These are phyloP conservation scores for Oryzias celebensis DNA, from an alignment of 2,113 vertebrate genomes.

Conservation along the genomic window DNA sequence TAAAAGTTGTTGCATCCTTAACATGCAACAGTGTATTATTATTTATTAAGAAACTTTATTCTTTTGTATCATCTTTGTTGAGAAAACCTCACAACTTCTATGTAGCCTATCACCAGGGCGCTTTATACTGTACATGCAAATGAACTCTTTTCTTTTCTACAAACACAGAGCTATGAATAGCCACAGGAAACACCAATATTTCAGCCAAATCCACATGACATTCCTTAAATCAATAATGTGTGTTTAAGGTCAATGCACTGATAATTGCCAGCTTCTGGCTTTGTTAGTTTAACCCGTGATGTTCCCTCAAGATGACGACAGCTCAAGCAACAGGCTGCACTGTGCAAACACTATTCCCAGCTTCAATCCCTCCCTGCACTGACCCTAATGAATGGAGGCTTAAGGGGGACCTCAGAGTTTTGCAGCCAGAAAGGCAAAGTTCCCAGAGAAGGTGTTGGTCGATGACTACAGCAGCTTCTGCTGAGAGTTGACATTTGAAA, in stretches of 20 bases:
- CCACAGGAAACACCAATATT: background rate
- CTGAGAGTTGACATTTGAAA: constrained; percentile 26
- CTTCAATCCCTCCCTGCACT: constrained; percentile 14
- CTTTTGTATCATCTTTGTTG: too few relatives aligned
- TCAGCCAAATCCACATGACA: background rate
- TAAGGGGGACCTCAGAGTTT: constrained; percentile 28
- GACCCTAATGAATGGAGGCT: constrained; percentile 48
- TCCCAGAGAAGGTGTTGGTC: constrained; percentile 14
- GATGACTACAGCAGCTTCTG: constrained; percentile 21
- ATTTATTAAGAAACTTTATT: too few relatives aligned
- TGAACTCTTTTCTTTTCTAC: background rate
- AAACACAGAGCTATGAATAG: background rate
- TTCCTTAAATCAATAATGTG: constrained; percentile 40
- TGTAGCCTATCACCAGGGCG: background rate
- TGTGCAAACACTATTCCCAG: constrained; percentile 34
- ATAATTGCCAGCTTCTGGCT: constrained; percentile 21
- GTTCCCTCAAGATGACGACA: constrained; percentile 6
- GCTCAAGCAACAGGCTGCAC: constrained; percentile 4
- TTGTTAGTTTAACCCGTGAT: constrained; percentile 23
- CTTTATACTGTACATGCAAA: background rate
- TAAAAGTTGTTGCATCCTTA: too few relatives aligned
- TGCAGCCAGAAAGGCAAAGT: constrained; percentile 17
- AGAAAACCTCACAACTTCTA: too few relatives aligned
- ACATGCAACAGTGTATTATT: too few relatives aligned
- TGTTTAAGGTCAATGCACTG: constrained; percentile 21